A percentile compares a stretch with the other conserved stretches of the same genome.
phyloP scores from a whole-genome alignment of 2,888 invertebrate species.

The Saturnia pavonia region DNA sequence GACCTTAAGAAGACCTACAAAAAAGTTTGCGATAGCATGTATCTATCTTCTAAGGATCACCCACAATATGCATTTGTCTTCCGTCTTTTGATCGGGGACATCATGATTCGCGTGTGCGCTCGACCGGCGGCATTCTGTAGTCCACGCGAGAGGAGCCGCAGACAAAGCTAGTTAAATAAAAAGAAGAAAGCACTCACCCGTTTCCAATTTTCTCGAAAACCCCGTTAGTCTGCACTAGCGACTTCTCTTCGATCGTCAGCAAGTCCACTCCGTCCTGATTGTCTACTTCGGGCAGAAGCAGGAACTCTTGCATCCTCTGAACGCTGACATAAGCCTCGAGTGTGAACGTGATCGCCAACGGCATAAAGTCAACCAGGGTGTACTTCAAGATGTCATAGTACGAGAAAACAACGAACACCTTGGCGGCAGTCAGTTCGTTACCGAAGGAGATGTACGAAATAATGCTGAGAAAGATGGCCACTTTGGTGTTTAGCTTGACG shows the following conservation, averaged over 20 bases:
- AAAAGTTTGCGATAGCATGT: no score
- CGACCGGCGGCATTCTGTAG: no score
- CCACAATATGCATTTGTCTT: no score
- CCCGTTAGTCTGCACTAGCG: constrained; percentile 43
- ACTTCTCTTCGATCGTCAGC: constrained; percentile 55
- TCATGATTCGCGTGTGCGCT: no score
- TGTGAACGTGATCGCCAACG: constrained; percentile 88
- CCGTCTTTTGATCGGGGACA: no score
- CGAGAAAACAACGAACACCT: constrained; percentile 89
- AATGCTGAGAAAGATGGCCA: constrained; percentile 89
- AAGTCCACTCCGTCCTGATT: constrained; percentile 65
- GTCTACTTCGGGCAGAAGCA: constrained; percentile 70
- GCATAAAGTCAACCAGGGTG: constrained; percentile 90
- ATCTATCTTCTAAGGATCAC: no score
- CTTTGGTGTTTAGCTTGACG: constrained; percentile 89
- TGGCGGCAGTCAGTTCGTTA: constrained; percentile 86
- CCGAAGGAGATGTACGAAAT: constrained; percentile 85
- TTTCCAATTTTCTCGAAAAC: constrained; percentile 74
- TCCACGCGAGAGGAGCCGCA: no score
- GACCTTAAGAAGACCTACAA: no score
- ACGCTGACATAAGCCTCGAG: constrained; percentile 90
- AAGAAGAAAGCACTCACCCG: constrained; percentile 61
- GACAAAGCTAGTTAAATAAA: no score
- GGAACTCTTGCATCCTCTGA: constrained; percentile 85
- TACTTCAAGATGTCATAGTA: constrained; percentile 91